phyloP scores from a whole-genome alignment of 2,113 vertebrate genomes.

The Oophaga pumilio region DNA sequence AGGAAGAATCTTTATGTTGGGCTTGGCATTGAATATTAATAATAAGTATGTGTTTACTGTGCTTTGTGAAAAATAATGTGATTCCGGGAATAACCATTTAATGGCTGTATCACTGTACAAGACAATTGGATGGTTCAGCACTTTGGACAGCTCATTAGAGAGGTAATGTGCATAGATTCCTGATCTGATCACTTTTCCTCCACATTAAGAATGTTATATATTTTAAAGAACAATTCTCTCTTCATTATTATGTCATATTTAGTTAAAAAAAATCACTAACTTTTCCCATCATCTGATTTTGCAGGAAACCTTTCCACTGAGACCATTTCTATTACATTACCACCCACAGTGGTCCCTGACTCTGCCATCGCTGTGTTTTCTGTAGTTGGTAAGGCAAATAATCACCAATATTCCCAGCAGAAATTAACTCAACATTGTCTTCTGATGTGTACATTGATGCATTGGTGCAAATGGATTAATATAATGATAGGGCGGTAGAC shows the following conservation, averaged over 20 bases:
- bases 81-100: too few relatives aligned
- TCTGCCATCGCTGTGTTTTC: constrained; percentile 75
- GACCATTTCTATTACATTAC: constrained; percentile 68
- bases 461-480: too few relatives aligned
- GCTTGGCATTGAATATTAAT: too few relatives aligned
- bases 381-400: constrained; percentile 72
- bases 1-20: too few relatives aligned
- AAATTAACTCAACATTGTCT: not conserved
- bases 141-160: not conserved
- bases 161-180: not conserved
- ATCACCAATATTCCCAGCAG: not conserved
- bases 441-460: not conserved
- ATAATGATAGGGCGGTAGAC: too few relatives aligned
- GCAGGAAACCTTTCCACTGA: constrained; percentile 62
- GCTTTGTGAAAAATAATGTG: too few relatives aligned
- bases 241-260: not conserved
- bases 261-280: not conserved
- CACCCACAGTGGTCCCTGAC: constrained; percentile 70
- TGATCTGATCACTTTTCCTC: too few relatives aligned
- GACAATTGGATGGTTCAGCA: not conserved
- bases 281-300: constrained; percentile 13
- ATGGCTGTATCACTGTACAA: not conserved
- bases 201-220: too few relatives aligned
- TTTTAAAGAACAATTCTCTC: too few relatives aligned
- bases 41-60: too few relatives aligned